These are phyloP conservation scores for Synanthedon andrenaeformis DNA, from an alignment of 2,888 invertebrate genomes.

Conservation along the genomic window DNA sequence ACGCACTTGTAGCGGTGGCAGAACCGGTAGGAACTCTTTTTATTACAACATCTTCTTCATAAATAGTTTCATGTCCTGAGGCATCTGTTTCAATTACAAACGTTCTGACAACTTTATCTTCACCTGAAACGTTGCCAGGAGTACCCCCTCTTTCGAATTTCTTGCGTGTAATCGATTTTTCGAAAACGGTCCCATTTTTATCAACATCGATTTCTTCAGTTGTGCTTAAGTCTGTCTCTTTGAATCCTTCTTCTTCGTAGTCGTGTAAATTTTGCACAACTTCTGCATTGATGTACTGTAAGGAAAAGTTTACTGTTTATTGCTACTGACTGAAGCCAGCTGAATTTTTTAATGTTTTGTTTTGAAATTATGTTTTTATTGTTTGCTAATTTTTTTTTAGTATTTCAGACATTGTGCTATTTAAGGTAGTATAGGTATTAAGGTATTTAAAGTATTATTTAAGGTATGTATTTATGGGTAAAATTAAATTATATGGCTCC, in stretches of 20 bases:
- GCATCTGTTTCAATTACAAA: constrained; percentile 26
- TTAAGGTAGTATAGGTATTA: too few species aligned
- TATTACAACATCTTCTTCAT: constrained; percentile 38
- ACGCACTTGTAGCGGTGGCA: constrained; percentile 1
- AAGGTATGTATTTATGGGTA: too few species aligned
- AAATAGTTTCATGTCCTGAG: constrained; percentile 26
- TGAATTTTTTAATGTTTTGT: too few species aligned
- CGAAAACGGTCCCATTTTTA: constrained; percentile 19
- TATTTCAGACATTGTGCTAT: too few species aligned
- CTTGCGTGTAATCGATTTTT: constrained; percentile 17
- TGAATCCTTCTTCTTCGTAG: constrained; percentile 12
- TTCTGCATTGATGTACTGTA: constrained; percentile 32
- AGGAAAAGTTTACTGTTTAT: constrained; percentile 3
- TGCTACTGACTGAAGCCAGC: too few species aligned
- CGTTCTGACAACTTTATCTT: constrained; percentile 21
- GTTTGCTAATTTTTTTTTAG: too few species aligned
- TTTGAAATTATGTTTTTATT: neutral
- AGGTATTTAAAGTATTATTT: too few species aligned
- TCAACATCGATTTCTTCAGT: constrained; percentile 18
- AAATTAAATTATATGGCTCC: too few species aligned
- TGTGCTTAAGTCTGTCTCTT: constrained; percentile 16
- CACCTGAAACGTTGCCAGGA: constrained; percentile 11
- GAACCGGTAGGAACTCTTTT: constrained; percentile 13
- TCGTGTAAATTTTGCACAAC: constrained; percentile 3
- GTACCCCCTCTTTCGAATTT: constrained; percentile 15